phyloP scores from a whole-genome alignment of 2,113 vertebrate species.

The Craseonycteris thonglongyai region DNA sequence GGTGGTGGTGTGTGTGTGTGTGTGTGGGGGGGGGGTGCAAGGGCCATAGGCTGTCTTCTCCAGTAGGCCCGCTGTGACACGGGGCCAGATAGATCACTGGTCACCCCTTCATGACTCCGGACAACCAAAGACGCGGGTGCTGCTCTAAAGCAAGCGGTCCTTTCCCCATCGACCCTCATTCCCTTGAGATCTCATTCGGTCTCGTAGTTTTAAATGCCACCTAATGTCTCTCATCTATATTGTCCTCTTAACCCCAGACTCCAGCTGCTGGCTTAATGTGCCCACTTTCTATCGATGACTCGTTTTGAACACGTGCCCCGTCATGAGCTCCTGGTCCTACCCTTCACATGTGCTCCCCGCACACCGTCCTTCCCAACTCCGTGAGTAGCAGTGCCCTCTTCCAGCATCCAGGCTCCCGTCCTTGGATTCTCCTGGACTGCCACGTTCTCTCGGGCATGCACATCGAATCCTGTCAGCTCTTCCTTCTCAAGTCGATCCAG shows the following conservation, averaged over 20 bases:
- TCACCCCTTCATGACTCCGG: not conserved
- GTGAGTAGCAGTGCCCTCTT: not conserved
- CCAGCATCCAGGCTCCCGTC: not conserved
- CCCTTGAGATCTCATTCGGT: not conserved
- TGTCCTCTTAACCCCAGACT: not conserved
- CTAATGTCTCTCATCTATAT: not conserved
- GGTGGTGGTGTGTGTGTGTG: too few species aligned
- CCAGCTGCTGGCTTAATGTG: fast-evolving
- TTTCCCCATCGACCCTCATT: not conserved
- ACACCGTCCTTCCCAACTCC: fast-evolving
- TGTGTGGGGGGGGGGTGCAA: too few species aligned
- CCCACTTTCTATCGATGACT: not conserved
- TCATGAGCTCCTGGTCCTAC: not conserved
- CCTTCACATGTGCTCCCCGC: not conserved
- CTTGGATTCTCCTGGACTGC: not conserved
- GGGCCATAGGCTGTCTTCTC: not conserved
- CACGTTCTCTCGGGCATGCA: not conserved
- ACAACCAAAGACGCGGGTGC: not conserved
- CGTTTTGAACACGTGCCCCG: fast-evolving
- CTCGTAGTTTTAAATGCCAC: not conserved
- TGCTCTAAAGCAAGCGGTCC: not conserved
- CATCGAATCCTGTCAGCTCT: not conserved
- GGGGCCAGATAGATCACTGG: not conserved
- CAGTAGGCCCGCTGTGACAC: not conserved
- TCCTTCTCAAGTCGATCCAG: not conserved